Conservation (phyloP, 2,888 invertebrate genomes). For the Agriopis aurantiaria region DNA sequence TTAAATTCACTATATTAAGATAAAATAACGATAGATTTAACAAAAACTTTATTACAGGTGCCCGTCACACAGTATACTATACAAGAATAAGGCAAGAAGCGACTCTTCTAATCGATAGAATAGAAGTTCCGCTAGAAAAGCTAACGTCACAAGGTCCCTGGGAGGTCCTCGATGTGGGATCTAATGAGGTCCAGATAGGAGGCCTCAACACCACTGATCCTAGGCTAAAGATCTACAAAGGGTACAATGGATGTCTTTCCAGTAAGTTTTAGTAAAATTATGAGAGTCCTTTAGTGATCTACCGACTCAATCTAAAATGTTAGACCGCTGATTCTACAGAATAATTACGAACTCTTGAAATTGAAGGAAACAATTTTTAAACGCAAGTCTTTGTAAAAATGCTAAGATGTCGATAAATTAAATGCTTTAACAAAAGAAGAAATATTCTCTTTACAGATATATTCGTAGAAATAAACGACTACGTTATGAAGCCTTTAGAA, state of each 20-base stretch:
- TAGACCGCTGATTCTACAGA: neutral
- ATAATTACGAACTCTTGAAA: too few species aligned
- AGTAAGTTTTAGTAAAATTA: conserved; percentile 87
- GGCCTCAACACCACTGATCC: conserved; percentile 95
- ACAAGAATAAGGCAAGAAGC: conserved; percentile 90
- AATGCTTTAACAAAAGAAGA: too few species aligned
- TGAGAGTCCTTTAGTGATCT: neutral
- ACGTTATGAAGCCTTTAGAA: conserved; percentile 94
- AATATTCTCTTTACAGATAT: conserved; percentile 87
- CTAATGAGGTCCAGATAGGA: conserved; percentile 94
- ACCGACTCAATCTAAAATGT: neutral
- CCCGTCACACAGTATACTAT: conserved; percentile 91
- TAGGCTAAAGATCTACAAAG: conserved; percentile 93
- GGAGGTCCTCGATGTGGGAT: conserved; percentile 89
- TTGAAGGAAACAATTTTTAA: too few species aligned
- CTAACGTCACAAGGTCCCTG: conserved; percentile 89
- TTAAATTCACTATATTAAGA: too few species aligned
- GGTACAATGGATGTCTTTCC: conserved; percentile 95
- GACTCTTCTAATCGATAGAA: conserved; percentile 91
- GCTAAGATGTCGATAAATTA: too few species aligned
- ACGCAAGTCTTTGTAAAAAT: conserved; percentile 4
- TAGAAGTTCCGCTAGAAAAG: conserved; percentile 89
- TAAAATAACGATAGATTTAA: neutral
- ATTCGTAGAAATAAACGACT: conserved; percentile 93
- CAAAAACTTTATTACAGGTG: conserved; percentile 78